A percentile compares a stretch with the other conserved stretches of the same genome.
Conservation (phyloP, 2,888 invertebrate genomes). For the Thysanoteuthis rhombus region DNA sequence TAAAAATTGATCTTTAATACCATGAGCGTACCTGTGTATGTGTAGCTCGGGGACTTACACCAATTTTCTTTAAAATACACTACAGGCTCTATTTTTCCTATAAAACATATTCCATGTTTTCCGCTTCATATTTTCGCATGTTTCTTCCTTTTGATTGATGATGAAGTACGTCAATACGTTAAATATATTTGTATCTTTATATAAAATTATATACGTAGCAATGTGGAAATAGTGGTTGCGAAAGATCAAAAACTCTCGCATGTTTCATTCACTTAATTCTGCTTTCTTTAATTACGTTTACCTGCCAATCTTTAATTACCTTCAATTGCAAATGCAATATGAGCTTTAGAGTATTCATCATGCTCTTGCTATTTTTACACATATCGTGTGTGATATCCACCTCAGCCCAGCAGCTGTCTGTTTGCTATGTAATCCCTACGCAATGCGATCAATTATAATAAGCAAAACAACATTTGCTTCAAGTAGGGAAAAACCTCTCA, state of each 20-base stretch:
- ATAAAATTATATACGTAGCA: background rate
- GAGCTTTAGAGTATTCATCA: background rate
- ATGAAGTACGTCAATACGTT: background rate
- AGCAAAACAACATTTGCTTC: background rate
- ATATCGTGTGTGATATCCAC: background rate
- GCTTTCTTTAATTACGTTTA: too few species aligned
- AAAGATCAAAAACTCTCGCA: too few species aligned
- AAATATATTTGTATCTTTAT: too few species aligned
- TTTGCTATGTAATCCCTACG: background rate
- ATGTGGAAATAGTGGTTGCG: background rate
- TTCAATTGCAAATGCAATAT: background rate
- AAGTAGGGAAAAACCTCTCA: too few species aligned
- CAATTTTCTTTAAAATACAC: background rate
- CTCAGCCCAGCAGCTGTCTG: background rate
- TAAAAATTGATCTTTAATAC: too few species aligned
- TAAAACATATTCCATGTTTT: background rate
- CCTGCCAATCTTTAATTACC: background rate
- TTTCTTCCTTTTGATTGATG: background rate
- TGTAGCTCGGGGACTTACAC: background rate
- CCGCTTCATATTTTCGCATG: background rate
- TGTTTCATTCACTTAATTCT: too few species aligned
- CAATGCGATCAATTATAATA: background rate
- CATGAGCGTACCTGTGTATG: background rate
- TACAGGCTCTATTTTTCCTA: background rate
- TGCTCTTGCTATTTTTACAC: background rate